Evolutionary conservation across 2,888 invertebrate genomes (phyloP), one percentile per base, ranked within the genome.

Genomic region (Brachylomia viminalis): DNA sequence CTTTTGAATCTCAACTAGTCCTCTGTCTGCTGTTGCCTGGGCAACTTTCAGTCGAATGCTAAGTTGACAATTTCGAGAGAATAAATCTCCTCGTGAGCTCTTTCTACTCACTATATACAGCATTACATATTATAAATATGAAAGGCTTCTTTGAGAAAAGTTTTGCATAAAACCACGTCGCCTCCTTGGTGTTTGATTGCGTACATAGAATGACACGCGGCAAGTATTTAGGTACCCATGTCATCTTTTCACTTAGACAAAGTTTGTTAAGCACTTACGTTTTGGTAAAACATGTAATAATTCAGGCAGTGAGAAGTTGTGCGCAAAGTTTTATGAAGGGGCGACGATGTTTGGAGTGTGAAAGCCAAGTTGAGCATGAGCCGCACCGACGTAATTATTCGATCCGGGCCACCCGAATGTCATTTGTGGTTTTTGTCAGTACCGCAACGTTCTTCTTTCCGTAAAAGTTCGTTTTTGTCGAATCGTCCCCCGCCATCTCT

Each of bases 401-500:
- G 93, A 94, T 94, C 92, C 92, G 88, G 85, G 89, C 92, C 91
- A 92, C 93, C 92, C 91, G 88, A 93, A 94, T 92, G 93, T 93
- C 93, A 93, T 95, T 95, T 94, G 94, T 89, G 94, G 95, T 95
- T 95, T 95, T 95, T 95, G 94, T 93, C 92, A 91, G 89, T 90
- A 91, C 92, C 91, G 92, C 88, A 89, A 88, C 91, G 87, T 92
- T 92, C 90, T 90, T 90, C 91, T 91, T 93, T 92, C 90, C 90
- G 92, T 94, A 94, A 95, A 95, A 95, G 93, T 95, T 94, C 92
- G 93, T 94, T 95, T 93, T 94, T 94, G 94, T 92, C 90, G 92
- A 91, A 90, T 89, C 90, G 89, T 90, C 90, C 91, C 90, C 92
- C 90, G 84, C 91, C 91, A 91, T 88, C 91, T 91, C 92, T 96